phyloP scores from a whole-genome alignment of 2,888 invertebrate genomes.

The Cephus spinipes region DNA sequence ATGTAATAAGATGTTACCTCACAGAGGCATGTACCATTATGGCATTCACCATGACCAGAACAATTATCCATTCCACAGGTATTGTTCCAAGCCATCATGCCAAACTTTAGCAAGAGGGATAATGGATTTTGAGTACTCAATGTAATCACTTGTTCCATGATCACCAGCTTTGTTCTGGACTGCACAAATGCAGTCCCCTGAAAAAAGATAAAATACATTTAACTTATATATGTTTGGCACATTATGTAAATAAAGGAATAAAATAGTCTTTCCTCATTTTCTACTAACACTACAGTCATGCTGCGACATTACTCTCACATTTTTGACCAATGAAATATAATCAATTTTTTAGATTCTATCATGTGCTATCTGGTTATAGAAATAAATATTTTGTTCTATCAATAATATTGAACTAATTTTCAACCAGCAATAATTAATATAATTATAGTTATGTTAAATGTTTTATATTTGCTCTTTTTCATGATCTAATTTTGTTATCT shows the following conservation, averaged over 20 bases:
- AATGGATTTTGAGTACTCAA: conserved; percentile 65
- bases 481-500: neutral
- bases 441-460: neutral
- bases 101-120: conserved; percentile 61
- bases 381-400: neutral
- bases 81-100: conserved; percentile 64
- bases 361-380: neutral
- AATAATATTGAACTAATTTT: neutral
- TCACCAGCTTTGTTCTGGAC: conserved; percentile 42
- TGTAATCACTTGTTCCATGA: conserved; percentile 65
- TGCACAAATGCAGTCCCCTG: conserved; percentile 52
- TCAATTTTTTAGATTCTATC: neutral
- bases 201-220: conserved; percentile 6
- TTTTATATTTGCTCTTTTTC: neutral
- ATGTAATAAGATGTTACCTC: conserved; percentile 72
- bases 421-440: neutral
- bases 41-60: conserved; percentile 91
- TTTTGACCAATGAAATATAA: neutral
- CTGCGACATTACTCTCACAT: neutral
- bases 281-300: neutral
- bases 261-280: neutral
- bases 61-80: conserved; percentile 80
- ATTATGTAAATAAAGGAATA: neutral
- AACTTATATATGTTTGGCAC: neutral
- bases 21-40: conserved; percentile 91